Conservation (phyloP, 2,113 vertebrate species). For the Meleagris gallopavo region DNA sequence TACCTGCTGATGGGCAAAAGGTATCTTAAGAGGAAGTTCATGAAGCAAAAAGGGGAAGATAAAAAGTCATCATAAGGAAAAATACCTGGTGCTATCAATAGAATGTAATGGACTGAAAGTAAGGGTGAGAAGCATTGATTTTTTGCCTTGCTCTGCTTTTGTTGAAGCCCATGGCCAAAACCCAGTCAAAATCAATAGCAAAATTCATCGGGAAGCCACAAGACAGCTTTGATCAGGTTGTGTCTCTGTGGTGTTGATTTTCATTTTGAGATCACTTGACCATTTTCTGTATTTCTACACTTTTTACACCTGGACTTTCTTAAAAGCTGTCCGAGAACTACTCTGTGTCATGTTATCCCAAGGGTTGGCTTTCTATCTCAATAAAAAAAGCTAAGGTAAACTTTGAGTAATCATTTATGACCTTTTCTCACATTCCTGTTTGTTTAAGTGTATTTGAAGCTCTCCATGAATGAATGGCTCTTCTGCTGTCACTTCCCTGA, state of each 20-base stretch:
- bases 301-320: not conserved
- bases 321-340: not conserved
- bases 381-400: not conserved
- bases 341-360: not conserved
- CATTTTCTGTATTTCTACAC: not conserved
- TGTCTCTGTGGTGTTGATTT: not conserved
- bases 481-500: not conserved
- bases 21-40: not conserved
- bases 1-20: not conserved
- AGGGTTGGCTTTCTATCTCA: not conserved
- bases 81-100: not conserved
- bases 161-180: not conserved
- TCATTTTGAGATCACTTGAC: not conserved
- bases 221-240: not conserved
- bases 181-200: constrained; percentile 37
- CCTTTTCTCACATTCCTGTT: not conserved
- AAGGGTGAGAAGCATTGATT: not conserved
- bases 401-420: not conserved
- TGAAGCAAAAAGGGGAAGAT: not conserved
- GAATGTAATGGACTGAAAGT: constrained; percentile 14
- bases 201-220: not conserved
- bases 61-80: not conserved
- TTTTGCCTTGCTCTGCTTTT: not conserved
- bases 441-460: not conserved
- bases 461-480: not conserved